Evolutionary conservation across 2,797 vertebrate species (phyloP), one percentile per base, ranked within the genome.

Genomic region (Pangasius mekongensis): DNA sequence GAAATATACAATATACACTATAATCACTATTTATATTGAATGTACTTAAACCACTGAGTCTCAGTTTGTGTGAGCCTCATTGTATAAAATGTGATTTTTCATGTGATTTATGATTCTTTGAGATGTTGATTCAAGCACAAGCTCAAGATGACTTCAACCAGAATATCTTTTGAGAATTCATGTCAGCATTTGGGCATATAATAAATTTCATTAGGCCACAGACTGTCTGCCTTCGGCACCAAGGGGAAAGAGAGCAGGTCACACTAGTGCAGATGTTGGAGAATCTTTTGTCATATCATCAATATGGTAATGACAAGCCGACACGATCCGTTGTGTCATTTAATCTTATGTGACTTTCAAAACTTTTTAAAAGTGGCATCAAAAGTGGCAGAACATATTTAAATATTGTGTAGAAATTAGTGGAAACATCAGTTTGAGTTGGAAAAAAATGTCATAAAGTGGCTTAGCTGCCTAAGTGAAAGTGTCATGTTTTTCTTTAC

Each of bases 231-330:
- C 69, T 86, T 87, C 83, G 89, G 86, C 86, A 84, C 64, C 24
- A 5, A 43, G 81, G 84, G 88, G 49, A 89, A 54, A 76, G 24
- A 39, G 83, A 84, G 84, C 80, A 80, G 89, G 87, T 90, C 89
- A 91, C 87, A 64, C 64, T 88, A 82, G 69, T 82, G 56, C 64
- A 85, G 89, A 90, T 54, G 82, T 87, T 87, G 87, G 56, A 85
- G 60, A 76, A 86, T 85, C 81, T 80, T 90, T 85, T 91, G 91
- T 84, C 88, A 92, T 54, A 90, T 91, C 86, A 92, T 91, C 90
- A 90, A 92, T 92, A 88, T 83, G 71, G 60, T 90, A 88, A 92
- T 90, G 90, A 85, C 89, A 90, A 73, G 88, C 66, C 83, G 85
- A 88, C 58, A 86, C 88, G 88, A 54, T 81, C 69, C 76, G 52